A percentile compares a stretch with the other conserved stretches of the same genome.
These are phyloP conservation scores for Saturnia japonica DNA, from an alignment of 2,888 invertebrate species.

Conservation along the genomic window DNA sequence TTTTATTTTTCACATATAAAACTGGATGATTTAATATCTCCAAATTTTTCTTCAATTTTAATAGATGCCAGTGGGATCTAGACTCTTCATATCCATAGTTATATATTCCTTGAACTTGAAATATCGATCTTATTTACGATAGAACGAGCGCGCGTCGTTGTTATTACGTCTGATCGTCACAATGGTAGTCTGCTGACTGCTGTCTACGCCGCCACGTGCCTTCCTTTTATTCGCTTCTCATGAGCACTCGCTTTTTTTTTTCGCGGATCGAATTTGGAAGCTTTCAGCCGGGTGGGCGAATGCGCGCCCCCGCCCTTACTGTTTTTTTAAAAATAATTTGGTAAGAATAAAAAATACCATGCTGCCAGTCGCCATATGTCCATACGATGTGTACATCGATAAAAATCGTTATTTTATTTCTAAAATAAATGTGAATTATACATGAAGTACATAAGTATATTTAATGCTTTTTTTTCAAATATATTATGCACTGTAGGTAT, in stretches of 20 bases:
- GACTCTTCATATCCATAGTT: slow-evolving; percentile 72
- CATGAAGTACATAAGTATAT: background rate
- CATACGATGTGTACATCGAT: slow-evolving; percentile 22
- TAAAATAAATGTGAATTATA: slow-evolving; percentile 7
- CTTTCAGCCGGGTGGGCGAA: slow-evolving; percentile 77
- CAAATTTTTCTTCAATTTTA: slow-evolving; percentile 39
- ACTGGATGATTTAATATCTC: slow-evolving; percentile 18
- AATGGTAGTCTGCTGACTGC: slow-evolving; percentile 64
- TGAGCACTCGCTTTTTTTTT: slow-evolving; percentile 74
- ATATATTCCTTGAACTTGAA: slow-evolving; percentile 55
- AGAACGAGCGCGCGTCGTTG: slow-evolving; percentile 48
- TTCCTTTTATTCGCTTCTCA: slow-evolving; percentile 68
- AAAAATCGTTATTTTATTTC: slow-evolving; percentile 32
- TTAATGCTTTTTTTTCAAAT: background rate
- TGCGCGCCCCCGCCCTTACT: slow-evolving; percentile 70
- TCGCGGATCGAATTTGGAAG: slow-evolving; percentile 79
- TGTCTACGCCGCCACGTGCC: slow-evolving; percentile 69
- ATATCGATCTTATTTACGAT: slow-evolving; percentile 78
- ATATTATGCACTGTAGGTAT: background rate
- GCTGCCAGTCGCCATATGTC: slow-evolving; percentile 51
- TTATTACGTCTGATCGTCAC: slow-evolving; percentile 59
- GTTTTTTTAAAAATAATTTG: slow-evolving; percentile 46
- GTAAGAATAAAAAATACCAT: slow-evolving; percentile 56
- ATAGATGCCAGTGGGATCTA: slow-evolving; percentile 78
- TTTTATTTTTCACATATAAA: slow-evolving; percentile 24